Evolutionary conservation across 2,797 vertebrate species (phyloP).

Genomic region (Argya squamiceps): DNA sequence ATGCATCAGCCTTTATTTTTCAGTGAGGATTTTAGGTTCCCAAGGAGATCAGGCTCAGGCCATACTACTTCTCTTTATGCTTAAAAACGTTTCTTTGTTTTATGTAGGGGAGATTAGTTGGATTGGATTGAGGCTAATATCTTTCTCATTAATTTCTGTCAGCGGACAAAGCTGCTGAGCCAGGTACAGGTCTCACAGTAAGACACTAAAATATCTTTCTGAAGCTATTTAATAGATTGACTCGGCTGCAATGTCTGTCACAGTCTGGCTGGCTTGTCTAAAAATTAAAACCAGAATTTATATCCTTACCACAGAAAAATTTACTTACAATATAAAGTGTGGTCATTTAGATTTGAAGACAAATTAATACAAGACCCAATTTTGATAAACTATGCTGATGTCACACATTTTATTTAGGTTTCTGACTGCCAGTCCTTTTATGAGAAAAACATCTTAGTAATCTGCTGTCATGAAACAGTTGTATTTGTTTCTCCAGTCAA

Average conservation of each 20-base stretch:
- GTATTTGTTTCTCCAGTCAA: background rate
- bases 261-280: background rate
- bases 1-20: background rate
- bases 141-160: background rate
- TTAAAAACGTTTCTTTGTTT: background rate
- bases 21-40: background rate
- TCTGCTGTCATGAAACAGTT: background rate
- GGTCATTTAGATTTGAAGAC: background rate
- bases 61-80: background rate
- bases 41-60: background rate
- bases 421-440: background rate
- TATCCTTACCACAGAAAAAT: background rate
- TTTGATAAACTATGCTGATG: background rate
- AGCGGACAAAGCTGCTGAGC: background rate
- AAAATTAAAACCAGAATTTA: background rate
- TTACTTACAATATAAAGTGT: background rate
- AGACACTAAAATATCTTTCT: background rate
- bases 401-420: background rate
- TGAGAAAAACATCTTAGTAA: background rate
- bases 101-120: background rate
- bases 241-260: background rate
- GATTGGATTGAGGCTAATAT: background rate
- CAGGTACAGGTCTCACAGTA: background rate
- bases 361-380: background rate
- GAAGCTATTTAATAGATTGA: slow-evolving; percentile 2